Evolutionary conservation across 2,113 vertebrate species (phyloP).

Genomic region (Origma solitaria): DNA sequence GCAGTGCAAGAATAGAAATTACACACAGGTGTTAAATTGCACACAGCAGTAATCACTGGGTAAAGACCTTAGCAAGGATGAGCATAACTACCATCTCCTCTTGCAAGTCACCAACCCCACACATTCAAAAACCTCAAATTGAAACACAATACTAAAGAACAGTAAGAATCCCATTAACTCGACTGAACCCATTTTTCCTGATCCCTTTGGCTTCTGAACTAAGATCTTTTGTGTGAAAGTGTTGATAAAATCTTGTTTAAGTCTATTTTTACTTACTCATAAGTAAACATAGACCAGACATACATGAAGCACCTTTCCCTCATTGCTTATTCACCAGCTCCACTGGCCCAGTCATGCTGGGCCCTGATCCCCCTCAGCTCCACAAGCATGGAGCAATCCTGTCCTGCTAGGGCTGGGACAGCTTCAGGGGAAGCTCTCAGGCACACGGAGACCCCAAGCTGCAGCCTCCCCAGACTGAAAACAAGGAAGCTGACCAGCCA

Average conservation of each 20-base stretch:
- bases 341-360: rapidly evolving
- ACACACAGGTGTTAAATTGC: neutral
- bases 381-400: rapidly evolving
- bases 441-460: rapidly evolving
- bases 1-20: neutral
- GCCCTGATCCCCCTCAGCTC: neutral
- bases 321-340: neutral
- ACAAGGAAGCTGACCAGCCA: neutral
- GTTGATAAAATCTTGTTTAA: neutral
- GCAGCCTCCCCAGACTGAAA: neutral
- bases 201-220: neutral
- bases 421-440: neutral
- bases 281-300: rapidly evolving
- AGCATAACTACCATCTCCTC: rapidly evolving
- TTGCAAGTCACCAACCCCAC: neutral
- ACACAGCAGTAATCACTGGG: neutral
- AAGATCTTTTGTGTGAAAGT: neutral
- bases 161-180: rapidly evolving
- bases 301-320: rapidly evolving
- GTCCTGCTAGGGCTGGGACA: neutral
- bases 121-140: neutral
- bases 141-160: neutral
- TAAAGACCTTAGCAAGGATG: neutral
- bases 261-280: neutral
- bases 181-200: neutral